Percentiles rank a stretch among this genome's conserved stretches.
phyloP scores from a whole-genome alignment of 2,113 vertebrate species.

The Edolisoma coerulescens region DNA sequence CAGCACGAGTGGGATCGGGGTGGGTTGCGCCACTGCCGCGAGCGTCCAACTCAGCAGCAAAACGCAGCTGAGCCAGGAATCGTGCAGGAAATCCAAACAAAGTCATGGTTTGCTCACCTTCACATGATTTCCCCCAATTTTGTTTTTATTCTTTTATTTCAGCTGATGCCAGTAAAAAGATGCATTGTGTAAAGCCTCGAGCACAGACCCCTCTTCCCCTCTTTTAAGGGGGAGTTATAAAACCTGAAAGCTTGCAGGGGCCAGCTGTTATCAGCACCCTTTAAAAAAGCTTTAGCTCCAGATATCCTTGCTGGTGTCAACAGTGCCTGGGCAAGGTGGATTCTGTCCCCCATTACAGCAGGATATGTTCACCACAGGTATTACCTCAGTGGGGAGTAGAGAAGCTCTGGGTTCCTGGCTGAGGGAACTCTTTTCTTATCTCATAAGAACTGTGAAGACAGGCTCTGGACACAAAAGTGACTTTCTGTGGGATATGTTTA shows the following conservation, averaged over 20 bases:
- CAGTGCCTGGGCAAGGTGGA: background rate
- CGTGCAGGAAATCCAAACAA: background rate
- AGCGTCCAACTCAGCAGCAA: background rate
- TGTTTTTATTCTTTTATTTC: background rate
- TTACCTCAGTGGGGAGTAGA: background rate
- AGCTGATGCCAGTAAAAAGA: background rate
- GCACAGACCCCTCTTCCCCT: background rate
- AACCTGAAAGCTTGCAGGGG: background rate
- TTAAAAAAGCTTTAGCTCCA: background rate
- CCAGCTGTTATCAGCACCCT: background rate
- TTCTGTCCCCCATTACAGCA: background rate
- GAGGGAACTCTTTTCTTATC: background rate
- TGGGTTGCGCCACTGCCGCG: accelerated
- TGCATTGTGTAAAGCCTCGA: background rate
- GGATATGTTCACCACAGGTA: background rate
- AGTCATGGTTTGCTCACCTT: background rate
- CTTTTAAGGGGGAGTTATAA: background rate
- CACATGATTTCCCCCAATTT: accelerated
- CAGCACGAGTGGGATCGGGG: background rate
- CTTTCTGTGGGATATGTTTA: background rate
- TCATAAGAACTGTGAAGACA: background rate
- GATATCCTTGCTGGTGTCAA: background rate
- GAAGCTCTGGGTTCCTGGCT: background rate
- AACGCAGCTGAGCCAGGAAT: background rate
- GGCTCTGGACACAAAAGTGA: background rate